phyloP scores from a whole-genome alignment of 1,140 invertebrate genomes.

The Popillia japonica region DNA sequence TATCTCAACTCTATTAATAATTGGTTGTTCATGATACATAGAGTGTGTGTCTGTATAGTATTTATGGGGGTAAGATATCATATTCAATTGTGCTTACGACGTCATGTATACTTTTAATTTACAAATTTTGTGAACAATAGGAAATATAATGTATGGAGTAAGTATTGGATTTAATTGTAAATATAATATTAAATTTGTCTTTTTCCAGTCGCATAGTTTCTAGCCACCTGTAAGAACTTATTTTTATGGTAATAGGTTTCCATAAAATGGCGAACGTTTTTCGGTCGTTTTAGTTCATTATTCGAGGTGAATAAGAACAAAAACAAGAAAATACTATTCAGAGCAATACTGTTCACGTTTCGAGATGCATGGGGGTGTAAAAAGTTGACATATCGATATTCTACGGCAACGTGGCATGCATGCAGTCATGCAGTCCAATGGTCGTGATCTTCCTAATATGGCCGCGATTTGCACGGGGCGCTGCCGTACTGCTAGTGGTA shows the following conservation, averaged over 20 bases:
- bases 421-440: slow-evolving; percentile 39
- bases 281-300: background rate
- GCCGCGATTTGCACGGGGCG: slow-evolving; percentile 41
- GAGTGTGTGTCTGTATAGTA: too few species aligned
- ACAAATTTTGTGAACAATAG: too few species aligned
- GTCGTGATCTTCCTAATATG: slow-evolving; percentile 44
- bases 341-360: slow-evolving; percentile 35
- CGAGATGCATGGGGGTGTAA: slow-evolving; percentile 35
- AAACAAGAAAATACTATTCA: slow-evolving; percentile 8
- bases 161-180: too few species aligned
- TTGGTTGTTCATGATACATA: too few species aligned
- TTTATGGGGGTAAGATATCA: too few species aligned
- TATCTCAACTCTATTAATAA: too few species aligned
- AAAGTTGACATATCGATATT: slow-evolving; percentile 44
- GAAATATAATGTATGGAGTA: too few species aligned
- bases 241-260: background rate
- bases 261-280: background rate
- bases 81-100: too few species aligned
- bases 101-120: too few species aligned
- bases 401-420: slow-evolving; percentile 40
- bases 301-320: background rate
- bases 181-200: too few species aligned
- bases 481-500: slow-evolving; percentile 43
- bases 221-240: too few species aligned
- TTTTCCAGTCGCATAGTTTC: too few species aligned